Conservation (phyloP, 2,113 vertebrate genomes). For the Phocoena sinus region DNA sequence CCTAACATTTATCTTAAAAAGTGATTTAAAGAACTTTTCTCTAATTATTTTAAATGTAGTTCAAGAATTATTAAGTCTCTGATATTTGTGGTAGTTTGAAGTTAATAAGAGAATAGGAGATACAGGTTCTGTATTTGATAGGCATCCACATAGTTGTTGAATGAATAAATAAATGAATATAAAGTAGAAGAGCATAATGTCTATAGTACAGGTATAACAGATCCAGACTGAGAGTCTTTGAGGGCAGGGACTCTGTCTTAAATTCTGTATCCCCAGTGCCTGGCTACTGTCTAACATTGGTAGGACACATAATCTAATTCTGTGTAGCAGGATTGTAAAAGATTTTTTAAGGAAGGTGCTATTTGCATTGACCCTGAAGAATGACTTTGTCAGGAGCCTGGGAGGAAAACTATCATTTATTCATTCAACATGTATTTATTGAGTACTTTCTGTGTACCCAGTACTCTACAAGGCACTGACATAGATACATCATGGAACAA, state of each 20-base stretch:
- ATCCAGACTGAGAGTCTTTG: background rate
- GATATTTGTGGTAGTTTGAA: background rate
- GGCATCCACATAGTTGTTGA: background rate
- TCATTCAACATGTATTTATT: background rate
- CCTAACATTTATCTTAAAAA: slow-evolving; percentile 11
- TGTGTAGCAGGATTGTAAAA: background rate
- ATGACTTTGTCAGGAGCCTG: background rate
- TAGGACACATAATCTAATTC: background rate
- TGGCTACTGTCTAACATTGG: background rate
- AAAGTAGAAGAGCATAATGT: background rate
- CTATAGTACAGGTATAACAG: background rate
- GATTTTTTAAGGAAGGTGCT: background rate
- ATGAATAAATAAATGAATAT: background rate
- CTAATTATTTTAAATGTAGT: background rate
- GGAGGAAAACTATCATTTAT: background rate
- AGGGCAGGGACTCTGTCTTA: background rate
- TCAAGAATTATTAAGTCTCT: background rate
- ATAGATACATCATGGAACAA: background rate
- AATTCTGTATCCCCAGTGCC: background rate
- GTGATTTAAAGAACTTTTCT: background rate
- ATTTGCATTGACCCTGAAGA: background rate
- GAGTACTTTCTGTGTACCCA: background rate
- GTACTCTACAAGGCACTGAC: background rate
- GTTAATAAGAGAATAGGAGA: background rate
- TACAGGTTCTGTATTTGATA: background rate